A percentile compares a stretch with the other conserved stretches of the same genome.
Evolutionary conservation across 2,797 vertebrate genomes (phyloP).

Genomic region (Propithecus perrieri): DNA sequence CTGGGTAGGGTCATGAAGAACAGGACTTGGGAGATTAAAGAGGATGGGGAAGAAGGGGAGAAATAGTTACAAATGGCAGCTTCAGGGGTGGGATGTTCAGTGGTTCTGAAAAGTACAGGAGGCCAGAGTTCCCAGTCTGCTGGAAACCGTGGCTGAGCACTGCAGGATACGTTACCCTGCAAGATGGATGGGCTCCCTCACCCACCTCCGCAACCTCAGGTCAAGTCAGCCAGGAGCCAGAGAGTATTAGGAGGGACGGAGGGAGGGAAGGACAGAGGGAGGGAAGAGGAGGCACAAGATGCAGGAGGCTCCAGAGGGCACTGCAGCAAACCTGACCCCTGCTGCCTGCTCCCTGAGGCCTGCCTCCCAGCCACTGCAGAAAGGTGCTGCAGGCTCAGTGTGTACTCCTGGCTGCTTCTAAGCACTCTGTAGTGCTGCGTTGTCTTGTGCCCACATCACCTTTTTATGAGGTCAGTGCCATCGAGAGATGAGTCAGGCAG

Average conservation of each 20-base stretch:
- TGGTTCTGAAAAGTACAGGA: neutral
- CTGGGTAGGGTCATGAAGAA: neutral
- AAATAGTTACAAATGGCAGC: neutral
- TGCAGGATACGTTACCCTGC: neutral
- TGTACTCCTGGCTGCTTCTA: neutral
- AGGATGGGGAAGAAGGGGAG: neutral
- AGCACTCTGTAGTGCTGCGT: neutral
- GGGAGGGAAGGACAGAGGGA: too few species aligned
- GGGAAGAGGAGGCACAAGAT: neutral
- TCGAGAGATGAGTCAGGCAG: neutral
- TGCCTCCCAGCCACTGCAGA: neutral
- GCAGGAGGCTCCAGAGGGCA: neutral
- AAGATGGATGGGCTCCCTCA: neutral
- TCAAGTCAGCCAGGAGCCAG: neutral
- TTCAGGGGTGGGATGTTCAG: neutral
- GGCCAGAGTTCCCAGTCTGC: neutral
- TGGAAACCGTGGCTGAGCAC: neutral
- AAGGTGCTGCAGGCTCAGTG: neutral
- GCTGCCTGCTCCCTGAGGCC: neutral
- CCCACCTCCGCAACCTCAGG: rapidly evolving
- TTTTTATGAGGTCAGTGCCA: conserved; percentile 19
- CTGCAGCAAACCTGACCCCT: neutral
- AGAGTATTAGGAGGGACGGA: neutral
- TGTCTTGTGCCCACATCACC: neutral
- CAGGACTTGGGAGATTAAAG: neutral